A percentile compares a stretch with the other conserved stretches of the same genome.
phyloP scores from a whole-genome alignment of 2,113 vertebrate genomes.

The Podarcis cretensis region DNA sequence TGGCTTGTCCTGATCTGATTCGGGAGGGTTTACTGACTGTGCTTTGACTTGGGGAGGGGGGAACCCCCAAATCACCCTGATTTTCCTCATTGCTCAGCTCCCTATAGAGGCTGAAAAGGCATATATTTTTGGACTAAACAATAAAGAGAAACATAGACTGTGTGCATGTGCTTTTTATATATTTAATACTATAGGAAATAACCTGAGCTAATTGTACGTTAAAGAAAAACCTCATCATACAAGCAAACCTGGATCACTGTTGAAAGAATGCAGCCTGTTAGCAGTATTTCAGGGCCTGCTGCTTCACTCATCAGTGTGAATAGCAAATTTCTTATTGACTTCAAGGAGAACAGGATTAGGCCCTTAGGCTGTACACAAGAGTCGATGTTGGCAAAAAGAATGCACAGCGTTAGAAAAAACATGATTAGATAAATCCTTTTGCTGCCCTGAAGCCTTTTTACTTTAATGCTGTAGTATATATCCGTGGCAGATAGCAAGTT shows the following conservation, averaged over 20 bases:
- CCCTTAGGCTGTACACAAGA: slow-evolving; percentile 65
- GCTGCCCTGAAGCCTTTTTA: slow-evolving; percentile 61
- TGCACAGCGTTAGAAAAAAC: slow-evolving; percentile 43
- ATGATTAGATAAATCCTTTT: slow-evolving; percentile 69
- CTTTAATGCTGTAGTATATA: slow-evolving; percentile 50
- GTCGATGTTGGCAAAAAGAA: slow-evolving; percentile 53
- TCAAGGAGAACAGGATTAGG: slow-evolving; percentile 58
- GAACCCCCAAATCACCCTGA: not conserved
- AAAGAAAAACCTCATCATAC: not conserved
- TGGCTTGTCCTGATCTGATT: too few species aligned
- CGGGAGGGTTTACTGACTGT: too few species aligned
- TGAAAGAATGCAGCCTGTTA: slow-evolving; percentile 7
- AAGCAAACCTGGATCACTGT: not conserved
- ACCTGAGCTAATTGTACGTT: not conserved
- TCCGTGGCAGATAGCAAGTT: slow-evolving; percentile 60
- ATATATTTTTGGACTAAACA: not conserved
- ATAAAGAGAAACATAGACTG: not conserved
- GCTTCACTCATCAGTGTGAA: slow-evolving; percentile 24
- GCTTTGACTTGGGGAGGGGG: too few species aligned
- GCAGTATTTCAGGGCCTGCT: not conserved
- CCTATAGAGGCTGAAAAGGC: not conserved
- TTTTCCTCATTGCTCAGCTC: not conserved
- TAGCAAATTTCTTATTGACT: slow-evolving; percentile 45
- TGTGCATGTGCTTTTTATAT: not conserved
- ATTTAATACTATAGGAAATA: not conserved